Percentiles rank a stretch among this genome's conserved stretches.
Evolutionary conservation across 2,113 vertebrate species (phyloP).

Genomic region (Solea senegalensis): DNA sequence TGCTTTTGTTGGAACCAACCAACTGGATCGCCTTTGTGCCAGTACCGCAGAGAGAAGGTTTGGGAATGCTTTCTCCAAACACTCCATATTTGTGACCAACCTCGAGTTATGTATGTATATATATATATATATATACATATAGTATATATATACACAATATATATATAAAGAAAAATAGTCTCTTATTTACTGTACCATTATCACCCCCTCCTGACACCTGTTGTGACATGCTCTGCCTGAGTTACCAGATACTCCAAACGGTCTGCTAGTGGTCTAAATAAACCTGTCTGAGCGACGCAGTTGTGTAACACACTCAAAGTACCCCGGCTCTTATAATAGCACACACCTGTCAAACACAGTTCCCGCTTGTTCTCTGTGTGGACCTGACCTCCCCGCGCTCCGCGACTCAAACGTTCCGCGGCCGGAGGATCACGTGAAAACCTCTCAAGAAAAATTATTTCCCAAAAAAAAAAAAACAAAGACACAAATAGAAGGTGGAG

Average conservation of each 20-base stretch:
- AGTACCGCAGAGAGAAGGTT: conserved; percentile 35
- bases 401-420: conserved; percentile 61
- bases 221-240: conserved; percentile 72
- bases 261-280: conserved; percentile 64
- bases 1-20: conserved; percentile 53
- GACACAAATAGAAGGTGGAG: conserved; percentile 46
- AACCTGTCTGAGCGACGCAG: conserved; percentile 57
- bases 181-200: conserved; percentile 62
- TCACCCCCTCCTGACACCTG: conserved; percentile 61
- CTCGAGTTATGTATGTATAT: conserved; percentile 42
- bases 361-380: conserved; percentile 64
- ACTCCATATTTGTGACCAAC: conserved; percentile 52
- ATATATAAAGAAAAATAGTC: conserved; percentile 40
- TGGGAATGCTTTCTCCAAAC: conserved; percentile 13
- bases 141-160: no score
- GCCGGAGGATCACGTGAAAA: conserved; percentile 55
- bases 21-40: conserved; percentile 46
- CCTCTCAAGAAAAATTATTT: conserved; percentile 49
- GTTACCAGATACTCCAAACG: conserved; percentile 69
- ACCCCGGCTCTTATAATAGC: conserved; percentile 71
- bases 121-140: no score
- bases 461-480: conserved; percentile 28
- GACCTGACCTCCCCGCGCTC: conserved; percentile 66
- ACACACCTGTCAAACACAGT: conserved; percentile 79
- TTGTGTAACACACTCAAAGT: conserved; percentile 79